Percentiles rank a stretch among this genome's conserved stretches.
phyloP scores from a whole-genome alignment of 2,888 invertebrate genomes.

The Drosophila subquinaria region DNA sequence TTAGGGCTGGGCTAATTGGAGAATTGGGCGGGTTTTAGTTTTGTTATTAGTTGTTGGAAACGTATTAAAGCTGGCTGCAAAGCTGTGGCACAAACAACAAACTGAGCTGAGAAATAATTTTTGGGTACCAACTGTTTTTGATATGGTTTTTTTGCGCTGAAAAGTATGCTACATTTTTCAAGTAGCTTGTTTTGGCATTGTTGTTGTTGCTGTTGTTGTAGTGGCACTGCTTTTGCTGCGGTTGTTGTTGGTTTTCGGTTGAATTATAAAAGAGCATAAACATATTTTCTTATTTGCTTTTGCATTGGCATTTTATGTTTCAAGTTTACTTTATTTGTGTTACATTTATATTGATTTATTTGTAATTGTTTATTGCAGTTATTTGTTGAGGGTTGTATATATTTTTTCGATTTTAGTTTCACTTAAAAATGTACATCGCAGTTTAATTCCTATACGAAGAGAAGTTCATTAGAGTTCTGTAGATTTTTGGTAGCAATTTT shows the following conservation, averaged over 20 bases:
- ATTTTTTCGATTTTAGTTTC: conserved; percentile 58
- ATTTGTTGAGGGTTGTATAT: conserved; percentile 32
- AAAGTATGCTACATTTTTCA: conserved; percentile 6
- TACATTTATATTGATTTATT: conserved; percentile 5
- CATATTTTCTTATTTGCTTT: conserved; percentile 32
- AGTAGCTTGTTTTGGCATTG: conserved; percentile 43
- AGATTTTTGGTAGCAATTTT: conserved; percentile 9
- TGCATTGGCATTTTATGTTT: conserved; percentile 18
- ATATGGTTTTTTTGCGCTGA: conserved; percentile 7
- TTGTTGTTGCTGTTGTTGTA: conserved; percentile 39
- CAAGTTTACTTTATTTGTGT: conserved; percentile 14
- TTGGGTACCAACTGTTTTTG: conserved; percentile 71
- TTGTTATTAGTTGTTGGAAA: conserved; percentile 33
- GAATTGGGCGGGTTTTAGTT: conserved; percentile 2
- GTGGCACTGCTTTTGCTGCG: conserved; percentile 32
- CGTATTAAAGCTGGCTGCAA: conserved; percentile 17
- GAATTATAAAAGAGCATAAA: conserved; percentile 67
- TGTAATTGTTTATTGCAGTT: conserved; percentile 28
- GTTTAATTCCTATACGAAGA: conserved; percentile 83
- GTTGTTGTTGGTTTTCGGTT: conserved; percentile 42
- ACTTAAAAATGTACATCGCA: conserved; percentile 84
- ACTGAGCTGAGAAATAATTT: conserved; percentile 37
- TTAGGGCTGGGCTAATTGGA: conserved; percentile 14
- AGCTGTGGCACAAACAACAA: conserved; percentile 61
- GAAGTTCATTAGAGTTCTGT: conserved; percentile 63